Conservation (phyloP, 2,797 vertebrate species). For the Chloroceryle amazona region DNA sequence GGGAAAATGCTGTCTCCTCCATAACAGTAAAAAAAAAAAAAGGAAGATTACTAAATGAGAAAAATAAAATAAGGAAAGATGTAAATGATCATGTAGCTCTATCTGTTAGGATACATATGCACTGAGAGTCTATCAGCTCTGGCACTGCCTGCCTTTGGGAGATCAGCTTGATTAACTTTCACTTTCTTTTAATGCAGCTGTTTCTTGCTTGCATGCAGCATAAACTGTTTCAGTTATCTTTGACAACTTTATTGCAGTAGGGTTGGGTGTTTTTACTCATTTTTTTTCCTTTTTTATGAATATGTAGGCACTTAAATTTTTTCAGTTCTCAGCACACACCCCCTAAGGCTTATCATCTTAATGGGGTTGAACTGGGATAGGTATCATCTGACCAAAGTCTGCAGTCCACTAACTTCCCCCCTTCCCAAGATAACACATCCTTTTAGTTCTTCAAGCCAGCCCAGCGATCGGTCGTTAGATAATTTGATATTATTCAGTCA, state of each 20-base stretch:
- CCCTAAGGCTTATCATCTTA: background rate
- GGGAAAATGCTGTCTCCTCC: background rate
- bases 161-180: background rate
- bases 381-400: background rate
- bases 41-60: background rate
- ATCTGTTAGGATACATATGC: background rate
- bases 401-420: background rate
- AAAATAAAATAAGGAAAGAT: background rate
- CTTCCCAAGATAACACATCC: background rate
- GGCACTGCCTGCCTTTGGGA: background rate
- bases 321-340: background rate
- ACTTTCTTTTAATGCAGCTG: background rate
- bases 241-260: background rate
- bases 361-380: background rate
- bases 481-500: background rate
- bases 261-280: too few species aligned
- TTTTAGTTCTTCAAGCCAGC: background rate
- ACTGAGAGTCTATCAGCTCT: background rate
- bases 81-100: background rate
- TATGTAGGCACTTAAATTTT: background rate
- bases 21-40: background rate
- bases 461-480: fast-evolving
- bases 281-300: background rate
- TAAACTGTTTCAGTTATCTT: background rate
- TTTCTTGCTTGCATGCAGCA: background rate